Percentiles rank a stretch among this genome's conserved stretches.
Conservation (phyloP, 2,888 invertebrate species). For the Phoenoteleia sp. region DNA sequence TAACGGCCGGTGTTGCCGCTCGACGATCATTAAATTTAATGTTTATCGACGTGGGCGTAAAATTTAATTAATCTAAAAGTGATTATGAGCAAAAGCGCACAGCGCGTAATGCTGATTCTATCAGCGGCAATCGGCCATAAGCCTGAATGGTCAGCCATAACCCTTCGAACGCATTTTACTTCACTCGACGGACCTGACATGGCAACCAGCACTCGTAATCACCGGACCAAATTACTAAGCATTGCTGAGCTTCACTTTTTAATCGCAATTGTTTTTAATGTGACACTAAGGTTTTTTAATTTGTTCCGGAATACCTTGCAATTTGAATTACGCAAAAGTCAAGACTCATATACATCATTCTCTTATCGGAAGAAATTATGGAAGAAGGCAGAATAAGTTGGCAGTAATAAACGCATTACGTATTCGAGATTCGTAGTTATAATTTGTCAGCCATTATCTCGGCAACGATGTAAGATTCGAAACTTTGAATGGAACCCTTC, state of each 20-base stretch:
- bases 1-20: conserved; percentile 73
- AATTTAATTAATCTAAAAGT: conserved; percentile 87
- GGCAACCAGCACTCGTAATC: conserved; percentile 81
- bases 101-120: conserved; percentile 85
- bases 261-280: background rate
- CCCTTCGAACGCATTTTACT: conserved; percentile 85
- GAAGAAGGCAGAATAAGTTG: conserved; percentile 65
- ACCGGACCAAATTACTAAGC: conserved; percentile 78
- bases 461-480: conserved; percentile 81
- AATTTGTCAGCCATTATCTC: conserved; percentile 84
- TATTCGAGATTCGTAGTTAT: conserved; percentile 82
- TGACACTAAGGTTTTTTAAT: background rate
- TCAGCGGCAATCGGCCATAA: conserved; percentile 85
- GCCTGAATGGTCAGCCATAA: conserved; percentile 85
- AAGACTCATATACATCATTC: conserved; percentile 15
- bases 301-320: background rate
- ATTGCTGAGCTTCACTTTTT: background rate
- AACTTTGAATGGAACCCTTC: conserved; percentile 81
- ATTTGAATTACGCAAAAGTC: background rate
- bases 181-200: conserved; percentile 85
- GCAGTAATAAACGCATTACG: conserved; percentile 77
- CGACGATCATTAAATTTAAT: conserved; percentile 85
- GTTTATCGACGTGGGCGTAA: conserved; percentile 85
- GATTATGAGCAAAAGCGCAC: conserved; percentile 85
- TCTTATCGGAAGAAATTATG: conserved; percentile 69